Conservation (phyloP, 2,113 vertebrate species). For the Nesogale talazaci region DNA sequence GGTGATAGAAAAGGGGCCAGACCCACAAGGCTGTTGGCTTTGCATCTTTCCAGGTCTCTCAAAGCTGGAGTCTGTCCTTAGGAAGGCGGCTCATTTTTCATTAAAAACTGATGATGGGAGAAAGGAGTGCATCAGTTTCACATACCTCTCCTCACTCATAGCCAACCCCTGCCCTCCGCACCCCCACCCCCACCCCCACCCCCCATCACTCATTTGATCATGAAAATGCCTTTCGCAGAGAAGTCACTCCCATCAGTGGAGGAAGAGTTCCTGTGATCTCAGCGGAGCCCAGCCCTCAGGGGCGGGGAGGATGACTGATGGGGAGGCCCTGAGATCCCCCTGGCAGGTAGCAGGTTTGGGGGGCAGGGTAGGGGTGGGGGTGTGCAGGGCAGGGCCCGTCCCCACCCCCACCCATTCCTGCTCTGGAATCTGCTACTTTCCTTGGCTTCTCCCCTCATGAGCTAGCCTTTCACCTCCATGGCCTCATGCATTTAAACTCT, state of each 20-base stretch:
- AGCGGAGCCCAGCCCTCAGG: background rate
- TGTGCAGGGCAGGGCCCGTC: no score
- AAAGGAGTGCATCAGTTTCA: background rate
- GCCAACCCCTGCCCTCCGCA: no score
- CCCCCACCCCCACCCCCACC: background rate
- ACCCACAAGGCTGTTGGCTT: background rate
- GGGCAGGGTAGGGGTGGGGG: no score
- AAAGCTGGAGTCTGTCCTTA: background rate
- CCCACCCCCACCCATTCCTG: no score
- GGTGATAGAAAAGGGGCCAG: background rate
- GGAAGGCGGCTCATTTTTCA: slow-evolving; percentile 22
- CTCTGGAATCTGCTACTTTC: rapidly evolving
- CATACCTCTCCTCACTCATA: background rate
- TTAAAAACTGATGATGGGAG: slow-evolving; percentile 36
- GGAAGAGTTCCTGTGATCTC: background rate
- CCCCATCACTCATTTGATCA: background rate
- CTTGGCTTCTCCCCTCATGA: background rate
- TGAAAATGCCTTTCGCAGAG: slow-evolving; percentile 21
- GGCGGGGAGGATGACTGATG: background rate
- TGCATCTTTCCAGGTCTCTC: background rate
- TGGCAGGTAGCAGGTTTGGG: background rate
- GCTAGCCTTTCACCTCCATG: background rate
- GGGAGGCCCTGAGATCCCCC: background rate
- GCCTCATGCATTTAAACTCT: background rate
- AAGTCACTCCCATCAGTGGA: background rate